Base-by-base conservation (phyloP, 1,140 invertebrate species). In the Oncopodura yosiiana region DNA sequence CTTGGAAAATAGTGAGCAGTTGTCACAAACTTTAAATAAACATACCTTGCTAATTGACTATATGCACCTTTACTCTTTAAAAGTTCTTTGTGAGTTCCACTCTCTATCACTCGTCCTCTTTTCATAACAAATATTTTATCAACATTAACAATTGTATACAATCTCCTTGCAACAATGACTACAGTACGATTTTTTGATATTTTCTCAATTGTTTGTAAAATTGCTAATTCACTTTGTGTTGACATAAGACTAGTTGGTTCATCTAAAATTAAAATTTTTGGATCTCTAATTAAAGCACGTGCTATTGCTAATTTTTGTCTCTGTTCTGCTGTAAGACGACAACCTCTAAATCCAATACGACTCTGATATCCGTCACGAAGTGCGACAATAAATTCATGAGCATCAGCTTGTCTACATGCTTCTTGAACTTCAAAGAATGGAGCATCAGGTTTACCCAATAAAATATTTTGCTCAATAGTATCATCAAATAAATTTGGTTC, bases 41-140 rank as follows among this genome's bases (percentile, higher is more conserved):
- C n/a, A n/a, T n/a, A n/a, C n/a, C n/a, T 70, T 21, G 74, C 73
- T 19, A 79, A 65, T 21, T 69, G 63, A 55, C 71, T 73, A 58
- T 88, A 88, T 46, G 81, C 74, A 19, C 77, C 76, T 45, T 78
- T 74, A 59, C 71, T 73, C 5, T 72, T 68, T 34, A 84, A 70
- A 27, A 89, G 69, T 54, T 81, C 72, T 3, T 76, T 66, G 64
- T 86, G 85, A 21, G 70, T 78, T 16, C 84, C 86, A 64, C 78
- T 71, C 60, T 80, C 78, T 55, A 80, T 12, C 11, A 53, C 21
- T 27, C 30, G 3, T 19, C 75, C 75, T 9, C 68, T 45, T 49
- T 73, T 66, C 6, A 77, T 43, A 5, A 77, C 75, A 26, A 71
- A 71, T 29, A 74, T 74, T 5, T 63, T 36, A 62, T 74, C 69